Base-by-base conservation (phyloP, 2,113 vertebrate genomes). In the Lophura nycthemera region DNA sequence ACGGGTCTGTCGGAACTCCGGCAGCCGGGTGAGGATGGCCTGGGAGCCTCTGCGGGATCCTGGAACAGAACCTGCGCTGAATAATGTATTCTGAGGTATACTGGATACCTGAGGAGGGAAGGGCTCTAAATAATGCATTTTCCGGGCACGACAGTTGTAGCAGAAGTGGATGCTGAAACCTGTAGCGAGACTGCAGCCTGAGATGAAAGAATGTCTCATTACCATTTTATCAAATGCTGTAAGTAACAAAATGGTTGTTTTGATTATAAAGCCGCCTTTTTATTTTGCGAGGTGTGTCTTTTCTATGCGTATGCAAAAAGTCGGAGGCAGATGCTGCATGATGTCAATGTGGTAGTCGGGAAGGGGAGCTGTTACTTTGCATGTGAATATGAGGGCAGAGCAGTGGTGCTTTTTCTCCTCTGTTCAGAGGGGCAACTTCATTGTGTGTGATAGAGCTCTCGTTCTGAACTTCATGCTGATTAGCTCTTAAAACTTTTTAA, bases 201-300 rank as follows among this genome's bases (percentile, higher is more conserved):
- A 98, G 95, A 93, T 95, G 98, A 98, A 96, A 98, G 97, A 96
- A 99, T 99, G 99, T 98, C 98, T 98, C 98, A 99, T 97, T 99
- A 99, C 92, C 98, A 98, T 98, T 99, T 99, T 96, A 99, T 99
- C 98, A 99, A 99, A 98, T 98, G 98, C 98, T 99, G 99, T 99
- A 98, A 99, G 99, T 99, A 99, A 91, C 91, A 95, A 85, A 94
- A 96, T 45, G 29, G 32, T 24, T 90, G 34, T 95, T 92, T 91
- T 89, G 54, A 60, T 95, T 92, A 52, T 92, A 34, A 52, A 83
- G 34, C 11, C 54, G 60, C 61, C 36, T 66, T 89, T 95, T 89
- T 85, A 36, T 94, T 96, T 83, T 78, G 66, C 17, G 70, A 80
- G 85, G 57, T 92, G 77, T 86, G 79, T 86, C 72, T 93, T 95